phyloP scores from a whole-genome alignment of 2,113 vertebrate species.

The Empidonax alnorum region DNA sequence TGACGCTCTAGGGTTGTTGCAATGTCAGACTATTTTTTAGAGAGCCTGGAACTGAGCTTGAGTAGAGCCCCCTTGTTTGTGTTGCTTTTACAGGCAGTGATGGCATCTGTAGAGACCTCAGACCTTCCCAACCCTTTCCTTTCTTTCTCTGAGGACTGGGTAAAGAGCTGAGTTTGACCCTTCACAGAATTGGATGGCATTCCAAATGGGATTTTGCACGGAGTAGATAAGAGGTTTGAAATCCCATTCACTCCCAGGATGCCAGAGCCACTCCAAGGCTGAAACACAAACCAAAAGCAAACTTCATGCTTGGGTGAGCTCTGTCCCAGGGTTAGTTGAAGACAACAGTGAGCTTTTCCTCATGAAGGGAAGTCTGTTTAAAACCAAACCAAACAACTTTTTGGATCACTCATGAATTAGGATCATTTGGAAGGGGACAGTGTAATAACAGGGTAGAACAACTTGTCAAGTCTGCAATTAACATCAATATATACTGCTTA shows the following conservation, averaged over 20 bases:
- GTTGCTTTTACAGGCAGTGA: not conserved
- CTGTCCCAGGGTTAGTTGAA: accelerated
- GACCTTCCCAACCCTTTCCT: not conserved
- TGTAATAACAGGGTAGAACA: not conserved
- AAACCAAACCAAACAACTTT: slow-evolving; percentile 23
- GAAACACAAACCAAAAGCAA: accelerated
- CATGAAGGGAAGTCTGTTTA: not conserved
- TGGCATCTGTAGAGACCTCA: not conserved
- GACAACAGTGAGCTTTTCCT: not conserved
- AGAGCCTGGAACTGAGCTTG: not conserved
- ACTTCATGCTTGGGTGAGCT: accelerated
- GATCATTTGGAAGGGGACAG: slow-evolving; percentile 2
- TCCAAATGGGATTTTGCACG: not conserved
- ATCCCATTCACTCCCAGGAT: not conserved
- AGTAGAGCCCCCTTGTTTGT: not conserved
- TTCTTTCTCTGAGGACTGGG: not conserved
- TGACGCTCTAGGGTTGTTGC: not conserved
- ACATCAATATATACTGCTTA: slow-evolving; percentile 33
- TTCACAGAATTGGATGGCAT: not conserved
- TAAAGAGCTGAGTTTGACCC: not conserved
- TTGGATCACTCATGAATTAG: not conserved
- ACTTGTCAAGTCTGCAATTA: slow-evolving; percentile 46
- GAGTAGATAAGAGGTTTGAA: not conserved
- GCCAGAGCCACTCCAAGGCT: not conserved
- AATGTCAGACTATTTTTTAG: not conserved